phyloP scores from a whole-genome alignment of 2,888 invertebrate genomes.

The Trypoxylon attenuatum region DNA sequence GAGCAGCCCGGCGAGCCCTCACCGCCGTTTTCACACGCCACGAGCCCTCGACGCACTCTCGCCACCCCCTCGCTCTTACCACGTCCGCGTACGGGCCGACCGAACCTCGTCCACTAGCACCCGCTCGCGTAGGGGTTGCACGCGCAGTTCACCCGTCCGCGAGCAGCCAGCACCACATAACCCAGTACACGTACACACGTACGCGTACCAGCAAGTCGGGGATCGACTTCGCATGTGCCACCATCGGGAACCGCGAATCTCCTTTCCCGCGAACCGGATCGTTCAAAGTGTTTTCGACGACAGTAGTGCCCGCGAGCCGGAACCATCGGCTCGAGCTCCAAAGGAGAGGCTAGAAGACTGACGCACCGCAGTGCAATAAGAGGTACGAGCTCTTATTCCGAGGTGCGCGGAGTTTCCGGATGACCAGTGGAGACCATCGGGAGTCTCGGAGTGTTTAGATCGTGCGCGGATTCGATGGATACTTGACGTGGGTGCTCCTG shows the following conservation, averaged over 20 bases:
- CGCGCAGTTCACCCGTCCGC: background rate
- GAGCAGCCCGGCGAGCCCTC: slow-evolving; percentile 52
- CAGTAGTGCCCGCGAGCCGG: background rate
- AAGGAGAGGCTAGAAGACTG: background rate
- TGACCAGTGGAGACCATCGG: slow-evolving; percentile 34
- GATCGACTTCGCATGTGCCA: background rate
- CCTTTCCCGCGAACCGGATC: background rate
- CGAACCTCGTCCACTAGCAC: too few relatives aligned
- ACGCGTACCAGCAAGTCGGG: background rate
- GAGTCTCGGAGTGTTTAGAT: background rate
- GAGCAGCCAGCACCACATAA: too few relatives aligned
- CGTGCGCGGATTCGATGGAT: slow-evolving; percentile 29
- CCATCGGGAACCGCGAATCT: background rate
- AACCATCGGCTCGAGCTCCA: background rate
- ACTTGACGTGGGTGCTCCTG: slow-evolving; percentile 22
- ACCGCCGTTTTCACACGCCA: slow-evolving; percentile 54
- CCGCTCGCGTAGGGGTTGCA: background rate
- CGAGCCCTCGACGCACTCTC: slow-evolving; percentile 44
- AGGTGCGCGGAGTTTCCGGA: background rate
- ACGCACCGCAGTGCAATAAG: background rate
- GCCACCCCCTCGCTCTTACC: slow-evolving; percentile 48
- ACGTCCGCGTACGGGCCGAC: slow-evolving; percentile 42
- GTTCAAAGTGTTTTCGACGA: background rate
- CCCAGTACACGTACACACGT: background rate
- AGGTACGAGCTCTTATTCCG: background rate